Percentiles rank a stretch among this genome's conserved stretches.
These are phyloP conservation scores for Phymatocera aterrima DNA, from an alignment of 2,888 invertebrate genomes.

Conservation along the genomic window DNA sequence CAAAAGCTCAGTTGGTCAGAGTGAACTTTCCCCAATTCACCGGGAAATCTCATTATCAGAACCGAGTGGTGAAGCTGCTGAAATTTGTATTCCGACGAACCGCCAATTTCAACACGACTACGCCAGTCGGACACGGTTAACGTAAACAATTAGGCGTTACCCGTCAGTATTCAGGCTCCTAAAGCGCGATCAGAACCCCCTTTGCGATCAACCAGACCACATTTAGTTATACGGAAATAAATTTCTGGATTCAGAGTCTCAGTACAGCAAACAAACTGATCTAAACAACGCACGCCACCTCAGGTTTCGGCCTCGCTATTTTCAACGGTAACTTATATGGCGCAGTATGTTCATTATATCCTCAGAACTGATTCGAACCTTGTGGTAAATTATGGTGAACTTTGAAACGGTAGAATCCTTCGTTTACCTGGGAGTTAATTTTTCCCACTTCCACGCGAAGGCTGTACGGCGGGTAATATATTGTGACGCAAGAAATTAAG, in stretches of 20 bases:
- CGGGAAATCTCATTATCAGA: conserved; percentile 27
- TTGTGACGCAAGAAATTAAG: too few species aligned
- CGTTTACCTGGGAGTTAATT: background rate
- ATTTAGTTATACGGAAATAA: background rate
- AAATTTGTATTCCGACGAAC: conserved; percentile 30
- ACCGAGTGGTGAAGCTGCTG: background rate
- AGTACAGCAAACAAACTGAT: background rate
- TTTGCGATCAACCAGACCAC: background rate
- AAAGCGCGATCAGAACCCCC: conserved; percentile 13
- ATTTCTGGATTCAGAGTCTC: background rate
- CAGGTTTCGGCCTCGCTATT: background rate
- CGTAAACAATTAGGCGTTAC: conserved; percentile 30
- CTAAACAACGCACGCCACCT: background rate
- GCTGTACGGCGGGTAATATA: too few species aligned
- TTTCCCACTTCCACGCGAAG: too few species aligned
- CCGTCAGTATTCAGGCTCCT: conserved; percentile 10
- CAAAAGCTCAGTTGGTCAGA: background rate
- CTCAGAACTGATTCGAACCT: background rate
- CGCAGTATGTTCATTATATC: background rate
- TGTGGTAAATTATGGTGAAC: background rate
- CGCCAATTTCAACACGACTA: conserved; percentile 21
- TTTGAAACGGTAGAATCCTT: background rate
- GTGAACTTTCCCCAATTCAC: conserved; percentile 3
- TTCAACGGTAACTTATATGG: background rate
- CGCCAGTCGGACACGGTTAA: conserved; percentile 11